phyloP scores from a whole-genome alignment of 1,140 invertebrate genomes.

The Pseudoatta argentina region DNA sequence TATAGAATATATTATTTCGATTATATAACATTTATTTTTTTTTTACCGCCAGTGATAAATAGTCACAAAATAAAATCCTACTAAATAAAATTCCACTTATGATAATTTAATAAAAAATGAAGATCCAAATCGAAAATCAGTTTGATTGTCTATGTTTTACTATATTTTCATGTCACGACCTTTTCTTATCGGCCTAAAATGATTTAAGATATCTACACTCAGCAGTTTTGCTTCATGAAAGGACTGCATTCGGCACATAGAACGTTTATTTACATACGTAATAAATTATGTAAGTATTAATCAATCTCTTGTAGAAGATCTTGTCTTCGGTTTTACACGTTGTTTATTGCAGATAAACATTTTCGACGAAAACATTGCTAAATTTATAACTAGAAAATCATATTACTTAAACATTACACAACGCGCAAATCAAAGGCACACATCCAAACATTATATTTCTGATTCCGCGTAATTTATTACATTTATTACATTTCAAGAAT shows the following conservation, averaged over 20 bases:
- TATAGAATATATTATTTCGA: background rate
- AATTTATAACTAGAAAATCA: conserved; percentile 11
- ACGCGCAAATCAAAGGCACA: background rate
- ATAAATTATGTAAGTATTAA: conserved; percentile 16
- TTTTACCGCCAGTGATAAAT: background rate
- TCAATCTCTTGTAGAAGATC: conserved; percentile 10
- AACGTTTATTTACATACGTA: conserved; percentile 16
- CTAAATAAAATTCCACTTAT: background rate
- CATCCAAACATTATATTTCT: background rate
- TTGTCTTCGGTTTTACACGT: background rate
- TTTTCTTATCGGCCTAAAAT: conserved; percentile 26
- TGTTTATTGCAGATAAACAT: conserved; percentile 6
- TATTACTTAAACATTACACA: background rate
- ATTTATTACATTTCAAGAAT: background rate
- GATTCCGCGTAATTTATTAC: background rate
- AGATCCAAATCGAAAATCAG: conserved; percentile 15
- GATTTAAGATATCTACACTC: conserved; percentile 6
- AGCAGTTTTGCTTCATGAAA: conserved; percentile 8
- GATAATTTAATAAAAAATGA: conserved; percentile 1
- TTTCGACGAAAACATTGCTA: background rate
- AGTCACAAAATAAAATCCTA: background rate
- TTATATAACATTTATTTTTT: background rate
- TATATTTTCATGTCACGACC: conserved; percentile 22
- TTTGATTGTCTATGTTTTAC: background rate
- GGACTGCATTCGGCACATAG: background rate